phyloP scores from a whole-genome alignment of 1,140 invertebrate species.

The Grapholita molesta region DNA sequence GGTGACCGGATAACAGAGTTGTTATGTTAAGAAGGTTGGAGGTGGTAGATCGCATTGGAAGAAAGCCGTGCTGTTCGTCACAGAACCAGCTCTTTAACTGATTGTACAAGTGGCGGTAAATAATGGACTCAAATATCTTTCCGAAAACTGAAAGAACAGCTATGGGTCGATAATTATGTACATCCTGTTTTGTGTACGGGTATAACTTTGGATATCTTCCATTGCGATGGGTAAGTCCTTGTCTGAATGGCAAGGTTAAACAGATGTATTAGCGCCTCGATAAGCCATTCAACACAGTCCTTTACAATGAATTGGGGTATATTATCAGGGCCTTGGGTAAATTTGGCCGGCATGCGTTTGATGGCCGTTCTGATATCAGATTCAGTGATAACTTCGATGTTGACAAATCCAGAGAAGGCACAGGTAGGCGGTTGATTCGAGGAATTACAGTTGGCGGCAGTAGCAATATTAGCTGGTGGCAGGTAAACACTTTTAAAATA shows the following conservation, averaged over 20 bases:
- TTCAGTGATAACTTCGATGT: background rate
- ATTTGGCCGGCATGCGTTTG: background rate
- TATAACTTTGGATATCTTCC: background rate
- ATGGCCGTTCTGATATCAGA: background rate
- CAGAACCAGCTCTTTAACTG: background rate
- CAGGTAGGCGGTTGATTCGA: no score
- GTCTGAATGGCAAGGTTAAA: background rate
- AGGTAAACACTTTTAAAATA: background rate
- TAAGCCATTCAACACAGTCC: background rate
- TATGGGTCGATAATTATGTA: background rate
- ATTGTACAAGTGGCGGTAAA: background rate
- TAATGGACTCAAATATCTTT: background rate
- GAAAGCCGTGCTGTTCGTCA: background rate
- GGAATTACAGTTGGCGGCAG: background rate
- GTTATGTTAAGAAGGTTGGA: no score
- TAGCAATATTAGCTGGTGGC: no score
- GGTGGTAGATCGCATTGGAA: background rate
- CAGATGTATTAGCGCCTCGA: background rate
- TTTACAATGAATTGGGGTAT: background rate
- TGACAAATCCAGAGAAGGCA: no score
- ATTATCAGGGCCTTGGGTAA: background rate
- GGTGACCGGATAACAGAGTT: no score
- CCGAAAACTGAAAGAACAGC: background rate
- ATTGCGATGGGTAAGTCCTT: background rate
- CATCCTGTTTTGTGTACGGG: background rate